Conservation (phyloP, 1,140 invertebrate species). For the Drosophila lacertosa region DNA sequence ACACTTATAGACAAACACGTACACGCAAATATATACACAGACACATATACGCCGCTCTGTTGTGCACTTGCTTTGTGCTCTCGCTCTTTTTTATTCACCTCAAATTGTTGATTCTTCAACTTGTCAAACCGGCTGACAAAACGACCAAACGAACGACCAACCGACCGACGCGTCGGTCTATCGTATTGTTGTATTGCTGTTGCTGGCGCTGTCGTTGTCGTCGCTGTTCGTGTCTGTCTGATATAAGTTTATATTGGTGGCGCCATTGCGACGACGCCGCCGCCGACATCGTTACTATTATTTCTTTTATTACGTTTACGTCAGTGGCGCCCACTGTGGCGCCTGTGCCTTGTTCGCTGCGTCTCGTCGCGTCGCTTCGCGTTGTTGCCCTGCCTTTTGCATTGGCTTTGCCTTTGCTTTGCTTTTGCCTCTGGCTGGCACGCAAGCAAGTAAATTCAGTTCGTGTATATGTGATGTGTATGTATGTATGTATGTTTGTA, state of each 20-base stretch:
- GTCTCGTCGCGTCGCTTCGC: slow-evolving; percentile 23
- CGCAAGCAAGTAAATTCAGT: slow-evolving; percentile 73
- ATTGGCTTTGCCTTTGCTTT: slow-evolving; percentile 35
- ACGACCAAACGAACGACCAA: slow-evolving; percentile 51
- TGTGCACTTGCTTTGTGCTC: slow-evolving; percentile 43
- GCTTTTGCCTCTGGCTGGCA: slow-evolving; percentile 53
- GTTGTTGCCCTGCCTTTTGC: slow-evolving; percentile 39
- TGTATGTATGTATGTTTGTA: slow-evolving; percentile 11
- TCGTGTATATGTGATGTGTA: slow-evolving; percentile 26
- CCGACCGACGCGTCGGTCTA: slow-evolving; percentile 45
- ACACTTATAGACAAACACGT: neutral
- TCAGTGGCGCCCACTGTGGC: slow-evolving; percentile 83
- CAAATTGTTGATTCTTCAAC: slow-evolving; percentile 82
- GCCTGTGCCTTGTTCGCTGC: slow-evolving; percentile 66
- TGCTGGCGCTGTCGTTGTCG: slow-evolving; percentile 45
- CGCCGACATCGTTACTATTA: slow-evolving; percentile 83
- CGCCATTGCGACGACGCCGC: slow-evolving; percentile 80
- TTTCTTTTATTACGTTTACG: slow-evolving; percentile 84
- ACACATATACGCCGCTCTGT: slow-evolving; percentile 29
- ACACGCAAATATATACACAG: neutral
- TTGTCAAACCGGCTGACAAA: slow-evolving; percentile 81
- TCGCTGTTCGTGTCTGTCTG: slow-evolving; percentile 70
- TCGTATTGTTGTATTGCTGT: slow-evolving; percentile 37
- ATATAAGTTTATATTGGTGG: slow-evolving; percentile 82
- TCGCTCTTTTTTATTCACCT: slow-evolving; percentile 62